A percentile compares a stretch with the other conserved stretches of the same genome.
phyloP scores from a whole-genome alignment of 2,888 invertebrate genomes.

The Tridacna crocea region DNA sequence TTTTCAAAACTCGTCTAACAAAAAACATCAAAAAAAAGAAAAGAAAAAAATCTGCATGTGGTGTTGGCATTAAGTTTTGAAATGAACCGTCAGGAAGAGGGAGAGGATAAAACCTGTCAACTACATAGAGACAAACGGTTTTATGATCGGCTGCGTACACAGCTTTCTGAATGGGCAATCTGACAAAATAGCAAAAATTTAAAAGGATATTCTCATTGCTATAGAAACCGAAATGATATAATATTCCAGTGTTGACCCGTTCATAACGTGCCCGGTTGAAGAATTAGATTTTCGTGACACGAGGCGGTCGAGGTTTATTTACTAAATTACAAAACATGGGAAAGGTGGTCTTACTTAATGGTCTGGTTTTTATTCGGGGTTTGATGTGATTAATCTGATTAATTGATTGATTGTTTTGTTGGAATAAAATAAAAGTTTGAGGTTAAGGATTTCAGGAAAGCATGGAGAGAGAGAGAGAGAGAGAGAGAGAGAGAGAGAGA shows the following conservation, averaged over 20 bases:
- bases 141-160: conserved; percentile 53
- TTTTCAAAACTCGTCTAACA: too few species aligned
- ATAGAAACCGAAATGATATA: conserved; percentile 64
- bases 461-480: neutral
- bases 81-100: too few species aligned
- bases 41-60: too few species aligned
- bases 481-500: conserved; percentile 1
- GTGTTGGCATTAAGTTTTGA: too few species aligned
- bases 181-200: conserved; percentile 61
- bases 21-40: too few species aligned
- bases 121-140: conserved; percentile 52
- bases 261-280: conserved; percentile 23
- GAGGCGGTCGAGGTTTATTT: conserved; percentile 18
- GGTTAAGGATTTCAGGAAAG: neutral
- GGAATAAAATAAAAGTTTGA: too few species aligned
- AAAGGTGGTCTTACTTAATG: conserved; percentile 8
- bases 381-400: too few species aligned
- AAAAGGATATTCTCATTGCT: conserved; percentile 60
- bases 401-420: too few species aligned
- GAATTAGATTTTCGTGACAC: conserved; percentile 18
- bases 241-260: conserved; percentile 53
- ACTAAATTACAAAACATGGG: conserved; percentile 20
- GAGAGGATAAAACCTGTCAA: conserved; percentile 34
- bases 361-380: too few species aligned
- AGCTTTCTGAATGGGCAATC: conserved; percentile 57